Base-by-base conservation (phyloP, 2,888 invertebrate genomes). In the Drosophila putrida region DNA sequence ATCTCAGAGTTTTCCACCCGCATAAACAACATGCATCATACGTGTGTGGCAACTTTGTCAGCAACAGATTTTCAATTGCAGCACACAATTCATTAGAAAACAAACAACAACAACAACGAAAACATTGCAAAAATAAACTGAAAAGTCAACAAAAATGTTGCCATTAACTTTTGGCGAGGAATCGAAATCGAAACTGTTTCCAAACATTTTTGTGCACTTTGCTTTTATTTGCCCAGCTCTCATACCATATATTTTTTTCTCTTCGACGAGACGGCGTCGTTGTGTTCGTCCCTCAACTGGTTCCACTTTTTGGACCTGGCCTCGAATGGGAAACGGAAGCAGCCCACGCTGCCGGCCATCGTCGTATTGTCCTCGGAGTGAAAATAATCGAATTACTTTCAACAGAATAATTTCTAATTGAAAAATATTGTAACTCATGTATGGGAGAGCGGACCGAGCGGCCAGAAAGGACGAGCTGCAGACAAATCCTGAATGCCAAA, bases 351-450 rank as follows among this genome's bases (percentile, higher is more conserved):
- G 66, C 49, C 50, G 50, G 70, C 70, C 50, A 25, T 33, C 27
- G 25, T 44, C 59, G 67, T 71, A 59, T 77, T 70, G 79, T 80
- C 90, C 90, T 89, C 91, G 89, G 90, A 92, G 91, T 91, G 92
- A 90, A 90, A 92, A 90, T 93, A 93, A 93, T 93, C 92, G 92
- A 93, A 93, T 93, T 93, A 93, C 90, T 91, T 93, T 92, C 93
- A 91, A 90, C 88, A 91, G 93, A 93, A 90, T 91, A 91, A 92
- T 88, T 93, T 92, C 93, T 93, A 93, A 93, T 93, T 93, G 93
- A 93, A 93, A 93, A 93, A 93, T 93, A 93, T 93, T 92, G 92
- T 91, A 88, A 87, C 91, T 90, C 86, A 78, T 86, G 90, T 80
- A 75, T 73, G 81, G 73, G 60, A 31, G 15, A 9, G 33, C 13